A percentile compares a stretch with the other conserved stretches of the same genome.
These are phyloP conservation scores for Hoplostethus mediterraneus DNA, from an alignment of 2,797 vertebrate genomes.

Conservation along the genomic window DNA sequence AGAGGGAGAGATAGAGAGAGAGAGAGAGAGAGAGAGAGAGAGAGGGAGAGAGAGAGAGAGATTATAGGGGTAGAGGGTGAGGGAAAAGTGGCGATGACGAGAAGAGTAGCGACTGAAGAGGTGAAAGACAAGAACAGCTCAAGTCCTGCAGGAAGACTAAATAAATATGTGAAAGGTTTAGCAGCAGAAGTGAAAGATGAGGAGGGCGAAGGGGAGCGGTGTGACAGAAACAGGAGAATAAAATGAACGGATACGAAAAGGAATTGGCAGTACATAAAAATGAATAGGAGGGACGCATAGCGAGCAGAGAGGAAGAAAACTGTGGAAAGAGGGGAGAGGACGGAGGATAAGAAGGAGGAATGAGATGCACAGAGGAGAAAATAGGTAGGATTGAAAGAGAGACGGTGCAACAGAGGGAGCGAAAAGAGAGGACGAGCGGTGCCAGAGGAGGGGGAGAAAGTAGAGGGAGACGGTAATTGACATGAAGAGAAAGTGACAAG, in stretches of 20 bases:
- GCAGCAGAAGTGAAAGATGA: constrained; percentile 24
- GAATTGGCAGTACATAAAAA: background rate
- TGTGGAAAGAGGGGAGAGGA: constrained; percentile 37
- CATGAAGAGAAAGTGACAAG: constrained; percentile 79
- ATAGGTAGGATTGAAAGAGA: background rate
- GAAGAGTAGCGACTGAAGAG: background rate
- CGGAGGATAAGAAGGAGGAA: constrained; percentile 17
- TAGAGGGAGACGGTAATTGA: constrained; percentile 69
- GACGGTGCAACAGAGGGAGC: background rate
- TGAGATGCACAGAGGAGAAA: constrained; percentile 4
- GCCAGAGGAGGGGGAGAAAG: constrained; percentile 41
- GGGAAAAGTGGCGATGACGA: constrained; percentile 21
- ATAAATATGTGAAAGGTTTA: constrained; percentile 17
- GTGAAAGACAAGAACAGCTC: constrained; percentile 19
- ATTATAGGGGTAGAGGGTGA: constrained; percentile 9
- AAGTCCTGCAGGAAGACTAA: constrained; percentile 50
- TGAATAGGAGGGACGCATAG: constrained; percentile 17
- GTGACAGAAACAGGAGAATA: constrained; percentile 13
- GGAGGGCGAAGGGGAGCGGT: background rate
- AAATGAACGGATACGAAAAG: constrained; percentile 13
- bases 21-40: constrained; percentile 5
- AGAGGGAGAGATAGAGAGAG: constrained; percentile 13
- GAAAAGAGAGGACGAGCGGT: constrained; percentile 17
- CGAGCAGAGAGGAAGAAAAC: background rate
- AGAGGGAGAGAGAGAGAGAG: too few relatives aligned